A percentile compares a stretch with the other conserved stretches of the same genome.
Evolutionary conservation across 2,113 vertebrate genomes (phyloP).

Genomic region (Pithys albifrons): DNA sequence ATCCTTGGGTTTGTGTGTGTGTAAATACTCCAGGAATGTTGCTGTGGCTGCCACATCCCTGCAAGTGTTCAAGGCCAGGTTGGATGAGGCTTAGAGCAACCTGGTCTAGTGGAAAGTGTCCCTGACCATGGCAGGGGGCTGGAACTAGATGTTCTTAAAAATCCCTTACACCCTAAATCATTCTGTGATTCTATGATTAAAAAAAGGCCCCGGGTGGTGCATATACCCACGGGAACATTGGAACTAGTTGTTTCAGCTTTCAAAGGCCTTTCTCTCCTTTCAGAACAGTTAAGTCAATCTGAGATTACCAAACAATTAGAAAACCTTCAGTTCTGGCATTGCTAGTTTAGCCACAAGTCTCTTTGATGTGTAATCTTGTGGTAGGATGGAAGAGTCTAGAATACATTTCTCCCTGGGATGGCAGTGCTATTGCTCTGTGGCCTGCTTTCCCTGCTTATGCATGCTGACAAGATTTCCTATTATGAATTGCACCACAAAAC

Average conservation of each 20-base stretch:
- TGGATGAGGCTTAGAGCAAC: neutral
- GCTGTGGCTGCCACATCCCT: rapidly evolving
- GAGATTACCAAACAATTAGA: neutral
- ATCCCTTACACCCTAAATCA: neutral
- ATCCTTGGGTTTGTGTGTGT: neutral
- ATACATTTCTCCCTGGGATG: slow-evolving; percentile 26
- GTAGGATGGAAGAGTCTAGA: slow-evolving; percentile 7
- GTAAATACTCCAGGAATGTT: neutral
- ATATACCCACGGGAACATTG: neutral
- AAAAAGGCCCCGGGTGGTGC: neutral
- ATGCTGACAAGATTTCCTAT: slow-evolving; percentile 18
- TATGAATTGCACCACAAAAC: slow-evolving; percentile 44
- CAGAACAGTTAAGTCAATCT: neutral
- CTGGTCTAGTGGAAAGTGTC: neutral
- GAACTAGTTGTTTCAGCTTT: neutral
- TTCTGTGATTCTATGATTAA: neutral
- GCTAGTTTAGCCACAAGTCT: neutral
- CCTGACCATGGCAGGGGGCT: neutral
- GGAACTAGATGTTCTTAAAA: neutral
- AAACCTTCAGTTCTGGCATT: neutral
- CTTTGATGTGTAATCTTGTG: neutral
- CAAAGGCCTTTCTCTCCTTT: neutral
- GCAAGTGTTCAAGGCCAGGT: neutral
- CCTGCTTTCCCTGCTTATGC: slow-evolving; percentile 48
- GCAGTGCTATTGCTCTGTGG: slow-evolving; percentile 29